These are phyloP conservation scores for Gymnorhina tibicen DNA, from an alignment of 2,113 vertebrate genomes.

Conservation along the genomic window DNA sequence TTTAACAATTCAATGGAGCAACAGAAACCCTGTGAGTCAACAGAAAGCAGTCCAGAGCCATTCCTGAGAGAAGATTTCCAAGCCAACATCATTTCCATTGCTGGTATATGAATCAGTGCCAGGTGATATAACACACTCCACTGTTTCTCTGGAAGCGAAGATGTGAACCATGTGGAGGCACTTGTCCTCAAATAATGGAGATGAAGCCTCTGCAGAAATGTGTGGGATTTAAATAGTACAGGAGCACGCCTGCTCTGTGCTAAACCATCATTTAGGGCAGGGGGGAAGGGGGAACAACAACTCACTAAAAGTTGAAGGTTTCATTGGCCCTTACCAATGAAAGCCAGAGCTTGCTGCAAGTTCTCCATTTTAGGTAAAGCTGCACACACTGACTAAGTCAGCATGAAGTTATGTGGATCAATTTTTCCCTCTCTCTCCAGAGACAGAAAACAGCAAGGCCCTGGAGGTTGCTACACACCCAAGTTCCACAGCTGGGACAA, in stretches of 20 bases:
- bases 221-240: background rate
- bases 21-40: conserved; percentile 34
- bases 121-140: conserved; percentile 1
- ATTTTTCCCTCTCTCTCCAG: background rate
- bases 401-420: conserved; percentile 27
- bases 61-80: conserved; percentile 19
- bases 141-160: conserved; percentile 25
- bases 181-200: background rate
- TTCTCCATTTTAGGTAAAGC: conserved; percentile 61
- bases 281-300: background rate
- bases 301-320: background rate
- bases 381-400: conserved; percentile 16
- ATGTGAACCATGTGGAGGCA: conserved; percentile 1
- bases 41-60: conserved; percentile 11
- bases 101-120: conserved; percentile 44
- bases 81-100: conserved; percentile 25
- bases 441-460: background rate
- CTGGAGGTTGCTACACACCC: background rate
- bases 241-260: background rate
- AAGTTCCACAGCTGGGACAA: background rate
- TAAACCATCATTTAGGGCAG: background rate
- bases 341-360: background rate
- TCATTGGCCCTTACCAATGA: background rate
- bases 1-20: conserved; percentile 23
- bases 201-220: background rate